Evolutionary conservation across 2,797 vertebrate genomes (phyloP).

Genomic region (Phyllotis vaccarum): DNA sequence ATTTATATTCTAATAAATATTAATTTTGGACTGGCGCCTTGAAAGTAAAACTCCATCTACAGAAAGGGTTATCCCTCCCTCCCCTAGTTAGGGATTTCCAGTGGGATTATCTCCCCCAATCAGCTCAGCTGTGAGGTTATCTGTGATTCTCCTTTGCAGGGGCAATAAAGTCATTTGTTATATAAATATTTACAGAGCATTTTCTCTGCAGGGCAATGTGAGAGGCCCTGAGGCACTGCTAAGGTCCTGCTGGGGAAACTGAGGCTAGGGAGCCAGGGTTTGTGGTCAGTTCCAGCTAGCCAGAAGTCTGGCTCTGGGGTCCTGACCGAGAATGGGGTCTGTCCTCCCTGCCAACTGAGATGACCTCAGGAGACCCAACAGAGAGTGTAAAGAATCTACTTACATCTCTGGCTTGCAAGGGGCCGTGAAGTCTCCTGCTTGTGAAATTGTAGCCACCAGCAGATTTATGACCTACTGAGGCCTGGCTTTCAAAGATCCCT

Average conservation of each 20-base stretch:
- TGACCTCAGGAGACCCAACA: neutral
- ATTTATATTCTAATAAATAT: too few relatives aligned
- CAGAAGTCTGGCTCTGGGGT: neutral
- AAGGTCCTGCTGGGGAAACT: neutral
- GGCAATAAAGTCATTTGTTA: neutral
- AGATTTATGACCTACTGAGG: conserved; percentile 38
- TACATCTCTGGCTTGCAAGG: neutral
- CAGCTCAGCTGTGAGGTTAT: neutral
- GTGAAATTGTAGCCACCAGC: conserved; percentile 45
- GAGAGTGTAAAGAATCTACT: neutral
- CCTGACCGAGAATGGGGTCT: neutral
- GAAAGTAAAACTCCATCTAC: too few relatives aligned
- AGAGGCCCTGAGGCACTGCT: neutral
- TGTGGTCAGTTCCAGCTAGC: neutral
- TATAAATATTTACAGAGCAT: neutral
- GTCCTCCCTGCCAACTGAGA: neutral
- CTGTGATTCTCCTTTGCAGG: neutral
- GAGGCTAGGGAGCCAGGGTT: neutral
- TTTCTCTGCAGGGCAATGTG: neutral
- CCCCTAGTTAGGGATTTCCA: too few relatives aligned
- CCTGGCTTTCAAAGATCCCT: conserved; percentile 32
- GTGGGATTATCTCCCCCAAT: neutral
- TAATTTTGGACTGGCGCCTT: too few relatives aligned
- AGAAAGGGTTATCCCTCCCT: too few relatives aligned
- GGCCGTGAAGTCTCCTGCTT: neutral